A percentile compares a stretch with the other conserved stretches of the same genome.
Evolutionary conservation across 2,113 vertebrate species (phyloP).

Genomic region (Hypocryptadius cinnamomeus): DNA sequence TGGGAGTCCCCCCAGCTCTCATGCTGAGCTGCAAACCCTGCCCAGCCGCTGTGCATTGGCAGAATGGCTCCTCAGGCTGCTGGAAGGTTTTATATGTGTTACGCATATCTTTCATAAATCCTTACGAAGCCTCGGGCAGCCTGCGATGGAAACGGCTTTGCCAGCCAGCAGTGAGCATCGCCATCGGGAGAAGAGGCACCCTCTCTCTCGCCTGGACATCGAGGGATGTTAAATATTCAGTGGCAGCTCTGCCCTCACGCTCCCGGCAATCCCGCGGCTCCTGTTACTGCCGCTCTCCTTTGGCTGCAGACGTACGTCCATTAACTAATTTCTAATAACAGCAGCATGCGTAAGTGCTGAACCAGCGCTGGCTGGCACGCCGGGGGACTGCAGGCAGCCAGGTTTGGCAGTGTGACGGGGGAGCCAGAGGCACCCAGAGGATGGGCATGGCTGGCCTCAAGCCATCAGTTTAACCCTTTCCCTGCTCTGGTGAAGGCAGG

Average conservation of each 20-base stretch:
- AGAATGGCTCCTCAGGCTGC: background rate
- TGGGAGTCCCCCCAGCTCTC: background rate
- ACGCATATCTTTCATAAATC: constrained; percentile 18
- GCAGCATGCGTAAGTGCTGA: constrained; percentile 47
- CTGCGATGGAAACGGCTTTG: background rate
- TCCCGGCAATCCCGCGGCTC: background rate
- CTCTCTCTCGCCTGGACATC: background rate
- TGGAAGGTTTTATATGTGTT: constrained; percentile 18
- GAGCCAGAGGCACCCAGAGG: background rate
- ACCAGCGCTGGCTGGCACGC: constrained; percentile 30
- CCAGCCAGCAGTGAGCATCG: background rate
- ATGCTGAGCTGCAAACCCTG: background rate
- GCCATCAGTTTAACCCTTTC: background rate
- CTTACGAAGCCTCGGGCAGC: background rate
- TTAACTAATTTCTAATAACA: constrained; percentile 60
- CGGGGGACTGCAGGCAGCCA: background rate
- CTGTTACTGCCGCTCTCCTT: constrained; percentile 7
- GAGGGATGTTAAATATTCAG: constrained; percentile 29
- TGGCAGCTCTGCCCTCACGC: background rate
- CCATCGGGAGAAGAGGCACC: background rate
- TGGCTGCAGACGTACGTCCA: background rate
- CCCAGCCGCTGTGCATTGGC: background rate
- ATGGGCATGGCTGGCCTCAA: background rate
- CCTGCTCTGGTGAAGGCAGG: background rate
- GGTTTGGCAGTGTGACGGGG: constrained; percentile 8